phyloP scores from a whole-genome alignment of 2,888 invertebrate genomes.

The Camptogramma bilineatum region DNA sequence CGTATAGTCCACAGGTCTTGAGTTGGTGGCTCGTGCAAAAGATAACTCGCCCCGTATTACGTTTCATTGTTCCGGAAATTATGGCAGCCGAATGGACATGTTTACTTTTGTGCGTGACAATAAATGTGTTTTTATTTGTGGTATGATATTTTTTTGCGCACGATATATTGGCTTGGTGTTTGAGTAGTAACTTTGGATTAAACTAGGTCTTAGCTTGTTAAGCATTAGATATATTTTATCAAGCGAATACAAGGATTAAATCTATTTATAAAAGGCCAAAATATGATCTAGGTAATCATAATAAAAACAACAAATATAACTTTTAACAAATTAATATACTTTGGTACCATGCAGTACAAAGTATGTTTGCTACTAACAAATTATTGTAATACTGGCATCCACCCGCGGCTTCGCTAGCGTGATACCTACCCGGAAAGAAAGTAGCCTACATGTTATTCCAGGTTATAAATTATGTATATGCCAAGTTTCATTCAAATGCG shows the following conservation, averaged over 20 bases:
- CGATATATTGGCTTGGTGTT: conserved; percentile 29
- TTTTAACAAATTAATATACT: too few species aligned
- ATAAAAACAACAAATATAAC: too few species aligned
- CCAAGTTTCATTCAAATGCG: too few species aligned
- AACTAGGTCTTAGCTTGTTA: not conserved
- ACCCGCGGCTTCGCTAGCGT: too few species aligned
- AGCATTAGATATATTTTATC: not conserved
- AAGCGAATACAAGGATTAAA: not conserved
- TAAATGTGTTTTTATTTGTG: conserved; percentile 63
- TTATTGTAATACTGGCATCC: too few species aligned
- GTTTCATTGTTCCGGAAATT: conserved; percentile 75
- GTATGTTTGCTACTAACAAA: too few species aligned
- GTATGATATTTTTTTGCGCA: conserved; percentile 40
- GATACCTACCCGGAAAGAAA: too few species aligned
- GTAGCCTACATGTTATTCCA: too few species aligned
- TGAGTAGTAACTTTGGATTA: conserved; percentile 23
- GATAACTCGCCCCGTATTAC: conserved; percentile 72
- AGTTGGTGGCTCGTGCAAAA: conserved; percentile 67
- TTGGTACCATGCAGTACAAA: too few species aligned
- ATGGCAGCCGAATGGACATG: conserved; percentile 71
- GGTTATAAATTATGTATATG: too few species aligned
- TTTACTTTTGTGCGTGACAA: conserved; percentile 76
- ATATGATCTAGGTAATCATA: not conserved
- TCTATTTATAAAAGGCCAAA: not conserved
- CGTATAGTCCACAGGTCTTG: conserved; percentile 46